Evolutionary conservation across 2,113 vertebrate genomes (phyloP).

Genomic region (Rhombomys opimus): DNA sequence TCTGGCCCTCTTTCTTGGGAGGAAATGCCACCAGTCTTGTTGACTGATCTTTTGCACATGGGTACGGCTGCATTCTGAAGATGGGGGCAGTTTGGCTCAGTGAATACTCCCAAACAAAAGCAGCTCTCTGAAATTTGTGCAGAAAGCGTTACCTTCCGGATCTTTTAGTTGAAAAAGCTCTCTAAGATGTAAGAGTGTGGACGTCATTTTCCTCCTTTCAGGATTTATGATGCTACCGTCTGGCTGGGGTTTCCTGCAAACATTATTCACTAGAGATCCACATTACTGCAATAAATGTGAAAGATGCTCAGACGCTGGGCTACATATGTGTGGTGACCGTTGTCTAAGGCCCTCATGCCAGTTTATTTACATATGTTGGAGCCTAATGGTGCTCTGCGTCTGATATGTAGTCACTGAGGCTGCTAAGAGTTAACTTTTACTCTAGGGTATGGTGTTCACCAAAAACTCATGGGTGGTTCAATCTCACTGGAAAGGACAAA

Average conservation of each 20-base stretch:
- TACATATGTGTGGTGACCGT: background rate
- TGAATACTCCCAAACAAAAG: background rate
- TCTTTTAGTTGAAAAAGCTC: background rate
- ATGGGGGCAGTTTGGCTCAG: too few species aligned
- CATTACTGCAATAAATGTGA: background rate
- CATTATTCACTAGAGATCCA: slow-evolving; percentile 34
- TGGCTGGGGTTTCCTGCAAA: slow-evolving; percentile 11
- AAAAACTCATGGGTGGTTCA: background rate
- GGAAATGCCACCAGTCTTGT: background rate
- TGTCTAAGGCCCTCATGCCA: background rate
- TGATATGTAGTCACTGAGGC: background rate
- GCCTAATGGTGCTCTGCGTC: background rate
- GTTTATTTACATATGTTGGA: background rate
- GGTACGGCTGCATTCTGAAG: background rate
- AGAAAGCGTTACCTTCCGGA: slow-evolving; percentile 31
- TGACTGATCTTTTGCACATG: background rate
- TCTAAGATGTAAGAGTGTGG: slow-evolving; percentile 8
- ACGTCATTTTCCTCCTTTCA: background rate
- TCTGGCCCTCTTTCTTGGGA: background rate
- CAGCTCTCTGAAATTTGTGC: slow-evolving; percentile 47
- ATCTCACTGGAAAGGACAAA: background rate
- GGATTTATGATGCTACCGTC: background rate
- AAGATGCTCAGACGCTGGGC: background rate
- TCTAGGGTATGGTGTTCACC: background rate
- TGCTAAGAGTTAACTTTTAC: slow-evolving; percentile 26